Percentiles rank a stretch among this genome's conserved stretches.
Conservation (phyloP, 2,113 vertebrate genomes). For the Rattus norvegicus region DNA sequence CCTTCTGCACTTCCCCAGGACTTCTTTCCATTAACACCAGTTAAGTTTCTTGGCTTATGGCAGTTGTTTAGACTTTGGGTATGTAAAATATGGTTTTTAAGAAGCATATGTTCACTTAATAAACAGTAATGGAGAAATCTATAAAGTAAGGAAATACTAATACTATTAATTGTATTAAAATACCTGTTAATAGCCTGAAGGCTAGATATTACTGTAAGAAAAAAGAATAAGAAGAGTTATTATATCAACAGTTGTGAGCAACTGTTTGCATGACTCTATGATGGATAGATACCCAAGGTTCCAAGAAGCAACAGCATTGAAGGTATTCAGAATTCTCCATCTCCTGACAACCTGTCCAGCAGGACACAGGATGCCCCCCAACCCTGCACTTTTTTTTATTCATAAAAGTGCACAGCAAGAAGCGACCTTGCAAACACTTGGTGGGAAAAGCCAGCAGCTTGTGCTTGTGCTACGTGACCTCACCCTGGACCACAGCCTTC, state of each 20-base stretch:
- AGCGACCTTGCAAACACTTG: constrained; percentile 48
- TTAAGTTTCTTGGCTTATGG: constrained; percentile 72
- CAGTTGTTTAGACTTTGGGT: constrained; percentile 66
- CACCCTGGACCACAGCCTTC: background rate
- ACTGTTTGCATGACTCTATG: background rate
- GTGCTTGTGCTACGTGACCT: background rate
- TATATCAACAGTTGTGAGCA: background rate
- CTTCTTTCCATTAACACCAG: constrained; percentile 59
- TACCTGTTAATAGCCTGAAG: constrained; percentile 74
- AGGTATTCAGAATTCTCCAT: constrained; percentile 3
- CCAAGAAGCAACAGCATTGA: constrained; percentile 27
- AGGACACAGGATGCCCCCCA: background rate
- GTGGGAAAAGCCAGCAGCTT: background rate
- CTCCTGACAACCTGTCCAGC: constrained; percentile 23
- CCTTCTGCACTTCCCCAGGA: background rate
- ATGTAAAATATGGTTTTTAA: constrained; percentile 9
- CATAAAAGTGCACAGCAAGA: background rate
- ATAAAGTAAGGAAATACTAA: constrained; percentile 58
- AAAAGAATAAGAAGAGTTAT: constrained; percentile 55
- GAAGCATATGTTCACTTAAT: background rate
- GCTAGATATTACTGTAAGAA: constrained; percentile 63
- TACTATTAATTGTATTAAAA: background rate
- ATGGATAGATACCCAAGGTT: background rate
- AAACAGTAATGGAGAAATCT: background rate
- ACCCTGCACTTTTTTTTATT: background rate